Evolutionary conservation across 2,797 vertebrate species (phyloP).

Genomic region (Leptatherina wallacei): DNA sequence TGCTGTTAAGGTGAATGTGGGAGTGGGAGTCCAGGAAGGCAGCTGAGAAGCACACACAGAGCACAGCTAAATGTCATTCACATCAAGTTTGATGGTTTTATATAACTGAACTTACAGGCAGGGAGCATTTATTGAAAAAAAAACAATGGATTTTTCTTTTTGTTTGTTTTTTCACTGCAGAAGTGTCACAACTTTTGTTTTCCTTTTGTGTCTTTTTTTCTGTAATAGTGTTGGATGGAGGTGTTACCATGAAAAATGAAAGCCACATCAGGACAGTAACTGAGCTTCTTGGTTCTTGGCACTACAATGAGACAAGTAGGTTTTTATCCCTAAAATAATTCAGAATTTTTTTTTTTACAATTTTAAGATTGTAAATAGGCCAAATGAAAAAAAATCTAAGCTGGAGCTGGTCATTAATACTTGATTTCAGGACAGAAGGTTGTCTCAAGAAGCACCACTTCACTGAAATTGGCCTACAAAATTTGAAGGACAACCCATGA

Average conservation of each 20-base stretch:
- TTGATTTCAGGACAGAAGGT: neutral
- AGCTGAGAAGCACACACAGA: slow-evolving; percentile 32
- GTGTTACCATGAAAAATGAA: slow-evolving; percentile 48
- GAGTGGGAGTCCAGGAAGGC: slow-evolving; percentile 29
- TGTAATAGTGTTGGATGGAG: slow-evolving; percentile 33
- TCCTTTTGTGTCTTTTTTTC: slow-evolving; percentile 2
- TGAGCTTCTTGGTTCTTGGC: slow-evolving; percentile 44
- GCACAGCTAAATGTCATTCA: slow-evolving; percentile 42
- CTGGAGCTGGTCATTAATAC: neutral
- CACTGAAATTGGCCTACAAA: slow-evolving; percentile 13
- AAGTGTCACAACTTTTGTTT: slow-evolving; percentile 31
- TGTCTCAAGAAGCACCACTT: neutral
- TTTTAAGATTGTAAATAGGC: slow-evolving; percentile 42
- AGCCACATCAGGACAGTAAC: slow-evolving; percentile 56
- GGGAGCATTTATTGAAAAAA: slow-evolving; percentile 23
- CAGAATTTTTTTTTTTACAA: no score
- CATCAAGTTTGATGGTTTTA: slow-evolving; percentile 36
- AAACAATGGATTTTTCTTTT: slow-evolving; percentile 29
- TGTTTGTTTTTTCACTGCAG: slow-evolving; percentile 24
- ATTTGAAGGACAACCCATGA: slow-evolving; percentile 27
- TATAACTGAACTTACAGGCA: slow-evolving; percentile 28
- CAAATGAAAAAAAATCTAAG: no score
- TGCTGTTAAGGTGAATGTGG: slow-evolving; percentile 49
- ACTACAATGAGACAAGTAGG: slow-evolving; percentile 15
- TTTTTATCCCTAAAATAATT: no score